These are phyloP conservation scores for Mastomys natalensis DNA, from an alignment of 2,113 vertebrate species.

Conservation along the genomic window DNA sequence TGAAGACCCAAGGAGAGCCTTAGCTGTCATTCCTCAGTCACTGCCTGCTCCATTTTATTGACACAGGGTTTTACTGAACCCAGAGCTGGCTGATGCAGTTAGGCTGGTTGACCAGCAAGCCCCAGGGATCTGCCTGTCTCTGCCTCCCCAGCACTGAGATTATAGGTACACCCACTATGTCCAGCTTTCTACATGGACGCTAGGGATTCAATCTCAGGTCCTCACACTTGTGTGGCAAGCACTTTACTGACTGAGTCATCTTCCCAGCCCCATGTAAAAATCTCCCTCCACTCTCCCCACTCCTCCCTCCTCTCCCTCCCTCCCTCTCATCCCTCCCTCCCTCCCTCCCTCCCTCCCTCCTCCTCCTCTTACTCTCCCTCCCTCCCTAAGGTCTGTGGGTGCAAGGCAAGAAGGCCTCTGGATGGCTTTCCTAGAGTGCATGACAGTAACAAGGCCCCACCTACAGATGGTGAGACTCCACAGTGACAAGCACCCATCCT, in stretches of 20 bases:
- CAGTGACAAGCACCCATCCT: conserved; percentile 67
- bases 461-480: not conserved
- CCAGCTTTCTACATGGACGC: not conserved
- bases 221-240: not conserved
- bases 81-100: not conserved
- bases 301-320: too few species aligned
- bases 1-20: not conserved
- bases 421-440: not conserved
- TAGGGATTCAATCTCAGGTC: not conserved
- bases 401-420: not conserved
- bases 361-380: too few species aligned
- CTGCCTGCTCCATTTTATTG: not conserved
- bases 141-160: not conserved
- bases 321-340: too few species aligned
- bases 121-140: not conserved
- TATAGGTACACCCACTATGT: too few species aligned
- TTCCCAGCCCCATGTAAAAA: not conserved
- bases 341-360: too few species aligned
- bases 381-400: too few species aligned
- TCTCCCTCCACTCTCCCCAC: too few species aligned
- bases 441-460: not conserved
- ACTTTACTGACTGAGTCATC: not conserved
- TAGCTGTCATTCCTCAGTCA: not conserved
- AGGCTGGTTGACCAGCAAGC: not conserved
- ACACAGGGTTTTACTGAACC: not conserved